A percentile compares a stretch with the other conserved stretches of the same genome.
phyloP scores from a whole-genome alignment of 1,140 invertebrate species.

The Procambarus virginalis region DNA sequence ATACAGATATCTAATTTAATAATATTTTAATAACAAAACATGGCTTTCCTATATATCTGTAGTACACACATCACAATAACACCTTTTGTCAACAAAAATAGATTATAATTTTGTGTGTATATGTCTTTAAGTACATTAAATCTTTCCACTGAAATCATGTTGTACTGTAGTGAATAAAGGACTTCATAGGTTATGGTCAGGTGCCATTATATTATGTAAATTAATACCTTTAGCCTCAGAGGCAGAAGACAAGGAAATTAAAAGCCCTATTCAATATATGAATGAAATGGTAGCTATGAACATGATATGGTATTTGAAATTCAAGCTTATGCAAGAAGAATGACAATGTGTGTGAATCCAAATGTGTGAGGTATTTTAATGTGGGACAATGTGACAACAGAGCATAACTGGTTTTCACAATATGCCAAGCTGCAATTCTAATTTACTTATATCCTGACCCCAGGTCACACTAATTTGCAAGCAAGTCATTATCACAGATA shows the following conservation, averaged over 20 bases:
- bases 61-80: neutral
- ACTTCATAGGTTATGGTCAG: neutral
- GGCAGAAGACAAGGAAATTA: neutral
- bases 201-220: neutral
- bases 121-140: neutral
- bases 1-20: neutral
- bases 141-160: neutral
- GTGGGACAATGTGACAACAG: slow-evolving; percentile 7
- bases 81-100: neutral
- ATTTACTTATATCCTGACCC: neutral
- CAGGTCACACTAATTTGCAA: slow-evolving; percentile 23
- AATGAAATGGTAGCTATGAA: neutral
- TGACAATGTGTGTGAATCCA: slow-evolving; percentile 1
- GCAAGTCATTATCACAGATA: slow-evolving; percentile 48
- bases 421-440: slow-evolving; percentile 3
- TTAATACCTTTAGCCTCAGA: neutral
- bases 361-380: slow-evolving; percentile 12
- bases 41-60: neutral
- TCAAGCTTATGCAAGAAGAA: neutral
- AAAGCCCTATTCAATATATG: slow-evolving; percentile 10
- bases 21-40: neutral
- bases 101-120: neutral
- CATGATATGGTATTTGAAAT: neutral
- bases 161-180: neutral
- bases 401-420: slow-evolving; percentile 9